Base-by-base conservation (phyloP, 2,113 vertebrate genomes). In the Osmerus mordax region DNA sequence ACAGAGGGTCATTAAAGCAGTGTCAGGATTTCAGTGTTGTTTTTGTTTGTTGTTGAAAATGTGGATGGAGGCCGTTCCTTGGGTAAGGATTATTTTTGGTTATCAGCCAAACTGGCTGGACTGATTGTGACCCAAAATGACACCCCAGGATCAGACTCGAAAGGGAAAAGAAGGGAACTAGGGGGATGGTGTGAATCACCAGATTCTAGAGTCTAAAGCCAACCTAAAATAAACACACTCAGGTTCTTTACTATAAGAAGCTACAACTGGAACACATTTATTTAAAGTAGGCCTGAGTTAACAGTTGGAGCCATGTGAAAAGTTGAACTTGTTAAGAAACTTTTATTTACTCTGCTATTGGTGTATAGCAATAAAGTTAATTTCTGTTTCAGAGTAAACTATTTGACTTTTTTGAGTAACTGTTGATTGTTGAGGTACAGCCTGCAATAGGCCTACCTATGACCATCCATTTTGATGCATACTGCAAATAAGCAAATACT, bases 1-100 rank as follows among this genome's bases (percentile, higher is more conserved):
- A 70, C 60, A 60, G 69, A 81, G 81, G 78, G 76, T 81, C 77
- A 78, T 82, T 77, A 85, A 78, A 80, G 72, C 81, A 84, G 81
- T 81, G 78, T 81, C 84, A 74, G 75, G 73, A 47, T 59, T 60
- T 51, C 32, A 64, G 41, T 25, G 15, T 67, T 77, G 58, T 74
- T 77, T 77, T 74, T 81, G 67, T 71, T 79, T 77, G 77, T 74
- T 81, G 65, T 71, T 79, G 72, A 83, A 78, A 77, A 78, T 76
- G 80, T 78, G 70, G 16, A 29, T 41, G 29, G 32, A 3, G 75
- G 53, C 70, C 75, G 78, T 64, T 73, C 73, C 61, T 61, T 63
- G 47, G 78, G 83, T 74, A 68, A 53, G 53, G 52, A 63, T 82
- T 78, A 84, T 84, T 83, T 87, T 75, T 78, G 76, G 85, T 83